Percentiles rank a stretch among this genome's conserved stretches.
phyloP scores from a whole-genome alignment of 30 jellyfish, hydroid and myxozoan species.

The Rhopilema esculentum region DNA sequence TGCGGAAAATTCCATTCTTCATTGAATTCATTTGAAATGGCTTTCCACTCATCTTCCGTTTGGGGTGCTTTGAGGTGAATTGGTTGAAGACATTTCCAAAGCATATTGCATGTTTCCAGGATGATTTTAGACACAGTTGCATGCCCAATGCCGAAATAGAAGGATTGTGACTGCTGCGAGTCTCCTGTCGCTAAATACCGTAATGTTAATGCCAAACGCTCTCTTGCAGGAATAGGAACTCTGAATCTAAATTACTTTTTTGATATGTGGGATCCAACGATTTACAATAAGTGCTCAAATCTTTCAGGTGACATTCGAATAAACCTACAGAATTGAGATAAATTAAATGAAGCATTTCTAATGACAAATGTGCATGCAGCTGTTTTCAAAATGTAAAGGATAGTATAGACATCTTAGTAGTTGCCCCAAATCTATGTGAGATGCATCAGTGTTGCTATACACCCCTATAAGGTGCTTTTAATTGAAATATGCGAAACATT shows the following conservation, averaged over 20 bases:
- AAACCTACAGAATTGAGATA: constrained; percentile 1
- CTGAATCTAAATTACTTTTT: constrained; percentile 12
- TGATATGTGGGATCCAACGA: constrained; percentile 28
- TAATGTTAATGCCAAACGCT: too few relatives aligned
- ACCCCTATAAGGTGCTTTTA: too few relatives aligned
- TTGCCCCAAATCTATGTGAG: too few relatives aligned
- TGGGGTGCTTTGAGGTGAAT: too few relatives aligned
- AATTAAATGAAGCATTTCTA: too few relatives aligned
- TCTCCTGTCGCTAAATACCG: too few relatives aligned
- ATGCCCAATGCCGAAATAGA: constrained; percentile 1
- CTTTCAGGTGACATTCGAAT: constrained; percentile 55
- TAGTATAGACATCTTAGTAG: too few relatives aligned
- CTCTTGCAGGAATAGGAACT: too few relatives aligned
- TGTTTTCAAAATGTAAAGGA: too few relatives aligned
- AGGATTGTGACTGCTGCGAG: constrained; percentile 11
- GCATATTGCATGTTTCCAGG: constrained; percentile 4
- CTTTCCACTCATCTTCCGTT: background rate
- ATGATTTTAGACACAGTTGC: constrained; percentile 6
- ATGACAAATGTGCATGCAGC: too few relatives aligned
- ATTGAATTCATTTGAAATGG: background rate
- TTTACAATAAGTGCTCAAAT: constrained; percentile 41
- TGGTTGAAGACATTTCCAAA: constrained; percentile 1
- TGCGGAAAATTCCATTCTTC: constrained; percentile 18
- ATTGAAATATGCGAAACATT: too few relatives aligned
- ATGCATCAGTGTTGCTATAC: too few relatives aligned